Evolutionary conservation across 2,888 invertebrate genomes (phyloP).

Genomic region (Ceramica pisi): DNA sequence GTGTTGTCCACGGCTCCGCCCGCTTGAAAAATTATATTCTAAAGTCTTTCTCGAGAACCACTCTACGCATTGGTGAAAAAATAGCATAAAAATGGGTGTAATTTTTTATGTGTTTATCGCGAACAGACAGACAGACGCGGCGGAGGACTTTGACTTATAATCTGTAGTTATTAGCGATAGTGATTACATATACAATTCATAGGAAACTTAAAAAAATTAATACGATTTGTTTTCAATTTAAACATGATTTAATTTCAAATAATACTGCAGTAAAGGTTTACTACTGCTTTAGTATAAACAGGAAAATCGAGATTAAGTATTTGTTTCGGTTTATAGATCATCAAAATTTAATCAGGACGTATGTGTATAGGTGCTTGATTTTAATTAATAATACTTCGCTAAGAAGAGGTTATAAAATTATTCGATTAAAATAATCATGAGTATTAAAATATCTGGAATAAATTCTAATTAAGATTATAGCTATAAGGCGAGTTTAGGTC

Average conservation of each 20-base stretch:
- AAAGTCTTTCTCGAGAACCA: too few species aligned
- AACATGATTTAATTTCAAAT: slow-evolving; percentile 35
- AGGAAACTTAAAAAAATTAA: slow-evolving; percentile 30
- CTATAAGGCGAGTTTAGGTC: not conserved
- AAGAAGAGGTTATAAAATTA: not conserved
- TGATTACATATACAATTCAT: slow-evolving; percentile 53
- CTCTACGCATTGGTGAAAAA: too few species aligned
- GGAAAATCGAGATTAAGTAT: slow-evolving; percentile 2
- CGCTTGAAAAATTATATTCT: too few species aligned
- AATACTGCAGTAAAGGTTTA: slow-evolving; percentile 13
- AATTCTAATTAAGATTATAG: not conserved
- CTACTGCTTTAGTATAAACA: slow-evolving; percentile 4
- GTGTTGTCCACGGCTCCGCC: too few species aligned
- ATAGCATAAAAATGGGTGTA: too few species aligned
- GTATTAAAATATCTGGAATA: not conserved
- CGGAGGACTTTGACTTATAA: too few species aligned
- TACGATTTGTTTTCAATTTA: slow-evolving; percentile 43
- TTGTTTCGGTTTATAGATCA: slow-evolving; percentile 15
- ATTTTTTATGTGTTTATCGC: too few species aligned
- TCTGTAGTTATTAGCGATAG: too few species aligned
- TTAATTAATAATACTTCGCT: not conserved
- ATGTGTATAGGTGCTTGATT: not conserved
- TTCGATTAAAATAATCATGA: not conserved
- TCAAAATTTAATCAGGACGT: not conserved
- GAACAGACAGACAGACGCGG: too few species aligned